Conservation (phyloP, 2,113 vertebrate genomes). For the Triplophysa dalaica region DNA sequence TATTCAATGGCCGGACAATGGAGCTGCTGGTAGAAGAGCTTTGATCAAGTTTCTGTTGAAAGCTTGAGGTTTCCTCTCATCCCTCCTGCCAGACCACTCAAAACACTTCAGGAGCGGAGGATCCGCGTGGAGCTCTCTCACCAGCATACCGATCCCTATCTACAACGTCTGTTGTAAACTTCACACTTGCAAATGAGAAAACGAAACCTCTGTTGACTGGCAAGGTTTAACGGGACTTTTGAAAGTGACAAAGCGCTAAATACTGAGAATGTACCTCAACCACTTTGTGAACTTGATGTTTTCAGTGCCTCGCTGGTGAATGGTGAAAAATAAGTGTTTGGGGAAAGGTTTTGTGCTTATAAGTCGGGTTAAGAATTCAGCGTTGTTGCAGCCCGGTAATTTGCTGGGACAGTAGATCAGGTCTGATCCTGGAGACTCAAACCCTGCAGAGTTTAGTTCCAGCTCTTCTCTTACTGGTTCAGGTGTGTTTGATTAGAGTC, state of each 20-base stretch:
- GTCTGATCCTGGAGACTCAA: no score
- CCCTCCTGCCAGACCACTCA: slow-evolving; percentile 31
- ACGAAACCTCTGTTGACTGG: slow-evolving; percentile 34
- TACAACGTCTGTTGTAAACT: slow-evolving; percentile 35
- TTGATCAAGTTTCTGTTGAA: slow-evolving; percentile 49
- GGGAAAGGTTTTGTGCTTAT: not conserved
- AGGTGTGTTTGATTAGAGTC: no score
- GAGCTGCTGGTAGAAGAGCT: slow-evolving; percentile 30
- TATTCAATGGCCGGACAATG: slow-evolving; percentile 15
- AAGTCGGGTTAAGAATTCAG: not conserved
- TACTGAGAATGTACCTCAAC: slow-evolving; percentile 10
- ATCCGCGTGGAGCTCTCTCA: slow-evolving; percentile 32
- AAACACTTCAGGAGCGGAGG: slow-evolving; percentile 18
- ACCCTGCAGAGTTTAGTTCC: no score
- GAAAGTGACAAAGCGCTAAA: slow-evolving; percentile 30
- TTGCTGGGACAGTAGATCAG: no score
- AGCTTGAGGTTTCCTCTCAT: slow-evolving; percentile 44
- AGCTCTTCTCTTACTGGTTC: no score
- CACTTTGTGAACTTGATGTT: not conserved
- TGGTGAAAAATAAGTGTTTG: slow-evolving; percentile 3
- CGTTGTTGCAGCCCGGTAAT: no score
- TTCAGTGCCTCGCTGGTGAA: not conserved
- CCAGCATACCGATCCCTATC: slow-evolving; percentile 28
- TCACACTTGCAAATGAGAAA: slow-evolving; percentile 52
- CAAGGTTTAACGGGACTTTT: slow-evolving; percentile 12